Evolutionary conservation across 2,797 vertebrate genomes (phyloP).

Genomic region (Falco peregrinus): DNA sequence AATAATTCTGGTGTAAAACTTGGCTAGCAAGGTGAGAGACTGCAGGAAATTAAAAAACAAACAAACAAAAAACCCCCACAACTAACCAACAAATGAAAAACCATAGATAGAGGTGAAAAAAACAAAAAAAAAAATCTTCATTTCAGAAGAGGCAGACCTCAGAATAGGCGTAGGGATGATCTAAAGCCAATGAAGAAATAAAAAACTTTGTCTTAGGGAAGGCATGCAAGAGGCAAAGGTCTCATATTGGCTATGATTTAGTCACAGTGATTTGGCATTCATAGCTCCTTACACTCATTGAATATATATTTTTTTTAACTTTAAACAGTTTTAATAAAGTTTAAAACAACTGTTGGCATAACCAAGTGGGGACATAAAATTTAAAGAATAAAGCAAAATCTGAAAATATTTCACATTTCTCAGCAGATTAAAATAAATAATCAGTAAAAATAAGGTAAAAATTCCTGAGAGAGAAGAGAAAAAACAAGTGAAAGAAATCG

Average conservation of each 20-base stretch:
- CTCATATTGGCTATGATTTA: not conserved
- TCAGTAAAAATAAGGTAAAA: not conserved
- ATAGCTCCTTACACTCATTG: not conserved
- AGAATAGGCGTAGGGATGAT: not conserved
- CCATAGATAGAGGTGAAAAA: not conserved
- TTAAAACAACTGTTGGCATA: not conserved
- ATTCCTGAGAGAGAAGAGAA: not conserved
- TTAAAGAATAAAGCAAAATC: not conserved
- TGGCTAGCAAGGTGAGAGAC: not conserved
- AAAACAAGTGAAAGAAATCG: not conserved
- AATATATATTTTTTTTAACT: not conserved
- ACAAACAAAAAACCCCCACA: rapidly evolving
- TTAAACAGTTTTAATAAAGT: not conserved
- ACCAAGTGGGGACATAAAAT: not conserved
- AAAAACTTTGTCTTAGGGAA: not conserved
- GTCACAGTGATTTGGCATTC: not conserved
- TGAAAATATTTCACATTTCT: not conserved
- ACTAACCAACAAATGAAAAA: not conserved
- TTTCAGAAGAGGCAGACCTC: not conserved
- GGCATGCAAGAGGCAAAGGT: not conserved
- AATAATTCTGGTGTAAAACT: not conserved
- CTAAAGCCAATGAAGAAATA: not conserved
- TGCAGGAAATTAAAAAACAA: not conserved
- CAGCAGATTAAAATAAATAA: not conserved
- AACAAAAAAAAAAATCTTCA: rapidly evolving